These are phyloP conservation scores for Brachionus sp. DNA, from an alignment of 1,140 invertebrate genomes.

Conservation along the genomic window DNA sequence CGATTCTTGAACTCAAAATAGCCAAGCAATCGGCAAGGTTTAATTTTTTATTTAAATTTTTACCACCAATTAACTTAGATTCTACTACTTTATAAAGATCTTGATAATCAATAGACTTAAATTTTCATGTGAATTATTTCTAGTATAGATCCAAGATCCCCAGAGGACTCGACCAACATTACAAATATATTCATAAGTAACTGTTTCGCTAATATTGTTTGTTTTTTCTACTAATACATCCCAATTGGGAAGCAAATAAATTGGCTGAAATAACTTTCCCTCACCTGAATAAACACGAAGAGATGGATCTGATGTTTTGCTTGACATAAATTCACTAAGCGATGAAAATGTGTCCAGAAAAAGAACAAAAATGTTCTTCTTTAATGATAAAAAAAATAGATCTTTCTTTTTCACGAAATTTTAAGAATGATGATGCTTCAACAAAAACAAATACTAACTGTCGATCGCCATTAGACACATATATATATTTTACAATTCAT, in stretches of 20 bases:
- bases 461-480: background rate
- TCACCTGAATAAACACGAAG: background rate
- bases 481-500: constrained; percentile 10
- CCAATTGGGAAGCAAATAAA: constrained; percentile 23
- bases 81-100: background rate
- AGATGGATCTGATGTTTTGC: background rate
- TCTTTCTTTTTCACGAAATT: background rate
- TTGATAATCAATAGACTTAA: background rate
- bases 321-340: background rate
- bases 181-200: background rate
- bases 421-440: background rate
- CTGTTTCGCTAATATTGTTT: background rate
- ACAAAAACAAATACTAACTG: background rate
- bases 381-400: background rate
- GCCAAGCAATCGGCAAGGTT: background rate
- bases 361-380: background rate
- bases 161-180: background rate
- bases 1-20: background rate
- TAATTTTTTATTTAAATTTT: background rate
- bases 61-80: background rate
- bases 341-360: constrained; percentile 5
- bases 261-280: background rate
- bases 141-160: constrained; percentile 21
- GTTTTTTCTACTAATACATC: background rate
- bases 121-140: constrained; percentile 18